phyloP scores from a whole-genome alignment of 2,888 invertebrate species.

The Drosophila histrio region DNA sequence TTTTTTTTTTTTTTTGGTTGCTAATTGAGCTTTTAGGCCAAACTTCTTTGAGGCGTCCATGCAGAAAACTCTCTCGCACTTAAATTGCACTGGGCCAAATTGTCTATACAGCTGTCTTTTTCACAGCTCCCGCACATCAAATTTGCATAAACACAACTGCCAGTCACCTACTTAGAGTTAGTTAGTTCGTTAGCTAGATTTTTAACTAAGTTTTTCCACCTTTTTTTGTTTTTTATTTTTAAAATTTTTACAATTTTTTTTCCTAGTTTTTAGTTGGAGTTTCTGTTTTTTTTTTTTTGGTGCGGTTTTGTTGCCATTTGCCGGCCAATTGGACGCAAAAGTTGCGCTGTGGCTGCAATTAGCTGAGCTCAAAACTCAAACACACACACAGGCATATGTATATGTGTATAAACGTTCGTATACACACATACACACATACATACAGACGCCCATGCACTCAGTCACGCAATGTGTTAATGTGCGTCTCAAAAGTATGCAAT shows the following conservation, averaged over 20 bases:
- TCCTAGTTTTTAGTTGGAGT: background rate
- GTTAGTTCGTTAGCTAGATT: slow-evolving; percentile 18
- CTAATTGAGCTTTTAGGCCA: slow-evolving; percentile 15
- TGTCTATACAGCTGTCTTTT: slow-evolving; percentile 64
- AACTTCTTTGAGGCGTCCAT: slow-evolving; percentile 3
- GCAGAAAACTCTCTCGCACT: background rate
- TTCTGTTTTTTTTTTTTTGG: background rate
- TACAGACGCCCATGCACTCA: background rate
- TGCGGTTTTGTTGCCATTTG: slow-evolving; percentile 33
- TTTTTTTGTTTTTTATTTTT: background rate
- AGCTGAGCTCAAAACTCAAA: slow-evolving; percentile 19
- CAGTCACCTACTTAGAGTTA: slow-evolving; percentile 30
- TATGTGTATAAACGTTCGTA: background rate
- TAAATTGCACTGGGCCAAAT: background rate
- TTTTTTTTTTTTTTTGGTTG: background rate
- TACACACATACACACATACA: background rate
- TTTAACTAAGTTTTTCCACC: slow-evolving; percentile 8
- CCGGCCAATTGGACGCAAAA: slow-evolving; percentile 48
- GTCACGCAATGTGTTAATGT: slow-evolving; percentile 65
- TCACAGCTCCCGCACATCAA: slow-evolving; percentile 19
- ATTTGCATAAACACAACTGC: slow-evolving; percentile 48
- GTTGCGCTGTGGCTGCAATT: slow-evolving; percentile 43
- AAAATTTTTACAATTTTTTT: background rate
- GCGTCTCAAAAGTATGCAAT: slow-evolving; percentile 69
- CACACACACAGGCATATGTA: background rate